Evolutionary conservation across 2,113 vertebrate species (phyloP).

Genomic region (Meriones unguiculatus): DNA sequence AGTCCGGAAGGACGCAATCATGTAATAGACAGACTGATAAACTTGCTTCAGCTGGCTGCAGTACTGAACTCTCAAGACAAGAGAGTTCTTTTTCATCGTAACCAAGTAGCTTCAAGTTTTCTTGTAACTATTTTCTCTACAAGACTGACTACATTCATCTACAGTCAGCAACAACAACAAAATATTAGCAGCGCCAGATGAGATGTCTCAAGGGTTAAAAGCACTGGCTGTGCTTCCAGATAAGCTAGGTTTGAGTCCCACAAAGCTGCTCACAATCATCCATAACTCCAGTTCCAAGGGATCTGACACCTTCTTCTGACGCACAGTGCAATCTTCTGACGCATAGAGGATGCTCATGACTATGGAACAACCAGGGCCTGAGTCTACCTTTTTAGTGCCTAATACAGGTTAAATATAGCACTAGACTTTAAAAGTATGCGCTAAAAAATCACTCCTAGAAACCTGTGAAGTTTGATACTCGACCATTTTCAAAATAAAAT

Average conservation of each 20-base stretch:
- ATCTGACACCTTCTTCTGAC: background rate
- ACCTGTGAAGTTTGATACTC: background rate
- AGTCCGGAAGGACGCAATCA: background rate
- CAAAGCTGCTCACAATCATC: background rate
- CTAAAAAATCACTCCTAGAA: background rate
- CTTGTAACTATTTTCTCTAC: background rate
- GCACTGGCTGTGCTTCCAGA: no score
- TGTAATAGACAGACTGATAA: background rate
- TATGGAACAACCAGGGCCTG: no score
- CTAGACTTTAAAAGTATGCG: background rate
- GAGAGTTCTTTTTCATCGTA: background rate
- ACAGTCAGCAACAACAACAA: background rate
- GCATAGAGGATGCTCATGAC: no score
- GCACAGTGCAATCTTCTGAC: no score
- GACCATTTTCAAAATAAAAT: slow-evolving; percentile 39
- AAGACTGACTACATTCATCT: background rate
- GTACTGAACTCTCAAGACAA: background rate
- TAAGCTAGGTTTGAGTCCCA: background rate
- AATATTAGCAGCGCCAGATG: background rate
- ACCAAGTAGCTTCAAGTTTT: background rate
- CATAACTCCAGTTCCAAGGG: background rate
- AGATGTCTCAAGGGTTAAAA: background rate
- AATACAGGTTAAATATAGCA: background rate
- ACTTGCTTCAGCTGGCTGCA: background rate
- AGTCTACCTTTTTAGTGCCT: background rate